Conservation (phyloP, 2,113 vertebrate genomes). For the Tragelaphus imberbis region DNA sequence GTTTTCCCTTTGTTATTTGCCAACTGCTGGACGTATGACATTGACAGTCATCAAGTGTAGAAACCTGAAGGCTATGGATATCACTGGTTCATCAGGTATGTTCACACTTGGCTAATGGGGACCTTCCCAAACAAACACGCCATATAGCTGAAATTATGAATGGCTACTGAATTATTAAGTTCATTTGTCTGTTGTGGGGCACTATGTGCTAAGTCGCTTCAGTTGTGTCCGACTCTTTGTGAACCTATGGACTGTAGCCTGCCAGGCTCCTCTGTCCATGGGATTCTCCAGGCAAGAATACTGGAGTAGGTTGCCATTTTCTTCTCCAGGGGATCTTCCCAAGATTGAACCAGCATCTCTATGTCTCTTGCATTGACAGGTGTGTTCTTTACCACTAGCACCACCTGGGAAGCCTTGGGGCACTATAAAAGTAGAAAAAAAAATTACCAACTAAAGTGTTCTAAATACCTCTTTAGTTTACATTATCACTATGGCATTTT, state of each 20-base stretch:
- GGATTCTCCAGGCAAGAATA: neutral
- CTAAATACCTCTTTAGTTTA: neutral
- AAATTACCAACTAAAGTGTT: neutral
- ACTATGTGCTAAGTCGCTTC: neutral
- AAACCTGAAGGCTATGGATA: conserved; percentile 99
- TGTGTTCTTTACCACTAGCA: neutral
- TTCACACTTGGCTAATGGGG: neutral
- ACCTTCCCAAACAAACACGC: neutral
- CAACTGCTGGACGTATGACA: conserved; percentile 97
- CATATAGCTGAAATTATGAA: neutral
- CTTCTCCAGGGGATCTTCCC: neutral
- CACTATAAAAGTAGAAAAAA: neutral
- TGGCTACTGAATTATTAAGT: neutral
- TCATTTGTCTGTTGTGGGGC: neutral
- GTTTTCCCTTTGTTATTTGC: conserved; percentile 98
- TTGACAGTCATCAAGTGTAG: conserved; percentile 98
- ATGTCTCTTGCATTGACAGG: neutral
- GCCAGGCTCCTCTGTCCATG: neutral
- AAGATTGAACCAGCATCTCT: neutral
- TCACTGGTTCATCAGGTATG: conserved; percentile 96
- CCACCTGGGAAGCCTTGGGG: neutral
- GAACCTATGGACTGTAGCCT: neutral
- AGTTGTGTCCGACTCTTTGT: neutral
- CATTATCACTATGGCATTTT: neutral
- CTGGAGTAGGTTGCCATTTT: neutral